These are phyloP conservation scores for Nezara viridula DNA, from an alignment of 2,888 invertebrate species.

Conservation along the genomic window DNA sequence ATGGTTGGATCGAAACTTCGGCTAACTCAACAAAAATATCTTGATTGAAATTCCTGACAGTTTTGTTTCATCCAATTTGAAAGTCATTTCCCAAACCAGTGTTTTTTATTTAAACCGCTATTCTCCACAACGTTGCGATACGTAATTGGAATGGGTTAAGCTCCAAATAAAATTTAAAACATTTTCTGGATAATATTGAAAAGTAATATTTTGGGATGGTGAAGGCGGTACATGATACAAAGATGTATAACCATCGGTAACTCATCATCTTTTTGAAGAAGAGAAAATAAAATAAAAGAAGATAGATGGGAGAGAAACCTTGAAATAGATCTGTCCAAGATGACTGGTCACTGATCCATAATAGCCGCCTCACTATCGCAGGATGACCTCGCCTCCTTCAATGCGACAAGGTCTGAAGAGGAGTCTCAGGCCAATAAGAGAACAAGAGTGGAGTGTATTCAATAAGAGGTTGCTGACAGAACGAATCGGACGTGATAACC, in stretches of 20 bases:
- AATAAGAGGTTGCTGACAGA: slow-evolving; percentile 34
- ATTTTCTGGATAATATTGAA: too few relatives aligned
- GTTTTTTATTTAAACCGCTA: too few relatives aligned
- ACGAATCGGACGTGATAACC: slow-evolving; percentile 22
- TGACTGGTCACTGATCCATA: slow-evolving; percentile 47
- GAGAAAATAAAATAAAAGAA: background rate
- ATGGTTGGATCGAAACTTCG: too few relatives aligned
- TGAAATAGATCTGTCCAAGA: background rate
- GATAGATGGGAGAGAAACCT: background rate
- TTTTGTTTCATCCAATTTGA: too few relatives aligned
- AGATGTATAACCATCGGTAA: background rate
- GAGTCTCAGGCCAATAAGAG: background rate
- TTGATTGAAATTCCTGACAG: too few relatives aligned
- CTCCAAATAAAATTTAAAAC: too few relatives aligned
- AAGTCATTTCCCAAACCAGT: too few relatives aligned
- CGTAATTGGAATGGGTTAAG: too few relatives aligned
- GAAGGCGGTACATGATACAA: background rate
- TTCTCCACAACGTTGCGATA: too few relatives aligned
- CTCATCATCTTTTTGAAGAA: background rate
- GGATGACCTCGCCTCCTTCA: slow-evolving; percentile 32
- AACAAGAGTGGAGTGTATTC: background rate
- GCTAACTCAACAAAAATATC: too few relatives aligned
- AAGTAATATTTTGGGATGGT: background rate
- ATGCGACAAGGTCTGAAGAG: slow-evolving; percentile 7
- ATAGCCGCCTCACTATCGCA: background rate